Conservation (phyloP, 2,888 invertebrate species). For the Lacanobia oleracea region DNA sequence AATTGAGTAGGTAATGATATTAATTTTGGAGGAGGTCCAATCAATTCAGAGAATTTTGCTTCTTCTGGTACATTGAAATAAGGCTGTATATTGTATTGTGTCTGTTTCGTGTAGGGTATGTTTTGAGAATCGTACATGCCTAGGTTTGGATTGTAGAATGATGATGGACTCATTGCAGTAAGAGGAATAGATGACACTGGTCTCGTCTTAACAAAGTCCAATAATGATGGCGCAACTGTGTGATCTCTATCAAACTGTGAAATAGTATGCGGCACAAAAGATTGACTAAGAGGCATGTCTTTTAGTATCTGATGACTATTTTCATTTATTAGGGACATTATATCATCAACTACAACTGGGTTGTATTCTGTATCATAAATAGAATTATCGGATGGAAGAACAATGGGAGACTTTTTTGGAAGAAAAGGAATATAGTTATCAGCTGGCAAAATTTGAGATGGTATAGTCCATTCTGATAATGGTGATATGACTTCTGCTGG, state of each 20-base stretch:
- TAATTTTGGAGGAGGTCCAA: neutral
- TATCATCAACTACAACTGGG: neutral
- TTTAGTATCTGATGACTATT: neutral
- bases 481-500: neutral
- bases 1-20: neutral
- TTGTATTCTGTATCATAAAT: neutral
- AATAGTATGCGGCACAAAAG: neutral
- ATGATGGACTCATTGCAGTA: neutral
- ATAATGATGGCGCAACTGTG: neutral
- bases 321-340: neutral
- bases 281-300: conserved; percentile 3
- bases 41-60: neutral
- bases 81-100: neutral
- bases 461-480: neutral
- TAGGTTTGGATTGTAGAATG: neutral
- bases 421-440: neutral
- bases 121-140: neutral
- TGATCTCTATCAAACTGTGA: neutral
- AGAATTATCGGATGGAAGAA: neutral
- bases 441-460: neutral
- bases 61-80: neutral
- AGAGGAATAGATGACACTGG: neutral
- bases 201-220: neutral
- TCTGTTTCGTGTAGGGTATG: neutral
- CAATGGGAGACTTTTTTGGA: neutral